A percentile compares a stretch with the other conserved stretches of the same genome.
Evolutionary conservation across 2,113 vertebrate genomes (phyloP).

Genomic region (Choloepus hoffmanni): DNA sequence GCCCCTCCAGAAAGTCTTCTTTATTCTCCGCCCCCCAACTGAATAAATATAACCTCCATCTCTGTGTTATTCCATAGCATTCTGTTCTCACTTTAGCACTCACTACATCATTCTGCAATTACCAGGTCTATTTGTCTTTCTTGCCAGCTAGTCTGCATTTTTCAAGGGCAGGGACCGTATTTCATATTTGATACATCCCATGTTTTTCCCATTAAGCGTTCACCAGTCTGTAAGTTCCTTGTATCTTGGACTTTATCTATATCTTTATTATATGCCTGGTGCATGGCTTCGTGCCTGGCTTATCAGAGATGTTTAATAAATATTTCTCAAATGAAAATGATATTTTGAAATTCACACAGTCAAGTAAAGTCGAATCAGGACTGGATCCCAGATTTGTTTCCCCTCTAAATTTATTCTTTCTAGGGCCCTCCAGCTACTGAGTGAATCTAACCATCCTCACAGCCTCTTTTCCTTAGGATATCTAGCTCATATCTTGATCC

Average conservation of each 20-base stretch:
- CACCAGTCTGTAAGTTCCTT: background rate
- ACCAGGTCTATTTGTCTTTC: slow-evolving; percentile 5
- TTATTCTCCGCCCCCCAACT: background rate
- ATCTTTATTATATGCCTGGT: background rate
- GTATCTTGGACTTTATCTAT: background rate
- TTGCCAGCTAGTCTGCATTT: background rate
- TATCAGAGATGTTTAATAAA: slow-evolving; percentile 4
- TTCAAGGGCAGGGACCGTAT: background rate
- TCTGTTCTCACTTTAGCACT: background rate
- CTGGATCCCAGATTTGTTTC: slow-evolving; percentile 35
- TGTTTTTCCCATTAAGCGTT: background rate
- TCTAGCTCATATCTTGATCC: slow-evolving; percentile 23
- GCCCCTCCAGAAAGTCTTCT: background rate
- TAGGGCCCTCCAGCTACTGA: background rate
- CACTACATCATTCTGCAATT: too few relatives aligned
- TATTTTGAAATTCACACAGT: background rate
- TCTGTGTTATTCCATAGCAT: background rate
- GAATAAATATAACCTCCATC: background rate
- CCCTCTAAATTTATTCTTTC: background rate
- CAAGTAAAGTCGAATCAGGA: background rate
- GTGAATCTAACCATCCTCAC: slow-evolving; percentile 4
- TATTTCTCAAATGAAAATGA: background rate
- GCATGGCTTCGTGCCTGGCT: background rate
- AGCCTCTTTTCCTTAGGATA: background rate
- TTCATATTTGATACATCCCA: background rate